Conservation (phyloP, 2,113 vertebrate species). For the Mesocricetus auratus region DNA sequence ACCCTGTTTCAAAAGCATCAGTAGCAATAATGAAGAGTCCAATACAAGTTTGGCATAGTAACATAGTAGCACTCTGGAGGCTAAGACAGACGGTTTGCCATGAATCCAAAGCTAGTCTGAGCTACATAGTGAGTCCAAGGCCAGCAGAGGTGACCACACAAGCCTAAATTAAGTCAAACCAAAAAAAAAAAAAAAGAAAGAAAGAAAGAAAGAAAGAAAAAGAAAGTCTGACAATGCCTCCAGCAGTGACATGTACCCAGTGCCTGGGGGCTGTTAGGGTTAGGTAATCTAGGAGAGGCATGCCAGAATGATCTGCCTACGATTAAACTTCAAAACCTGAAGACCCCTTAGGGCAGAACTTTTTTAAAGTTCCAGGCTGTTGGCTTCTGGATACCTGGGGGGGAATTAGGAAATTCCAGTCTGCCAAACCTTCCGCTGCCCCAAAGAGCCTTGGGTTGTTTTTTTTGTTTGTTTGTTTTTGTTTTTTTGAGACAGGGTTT, state of each 20-base stretch:
- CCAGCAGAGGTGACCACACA: background rate
- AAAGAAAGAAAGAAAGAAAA: background rate
- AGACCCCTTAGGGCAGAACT: background rate
- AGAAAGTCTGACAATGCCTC: background rate
- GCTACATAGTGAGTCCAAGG: background rate
- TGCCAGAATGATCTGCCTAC: fast-evolving
- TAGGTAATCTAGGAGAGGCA: background rate
- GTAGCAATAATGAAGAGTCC: background rate
- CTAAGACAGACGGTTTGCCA: background rate
- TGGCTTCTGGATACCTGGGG: background rate
- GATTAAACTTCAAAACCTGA: background rate
- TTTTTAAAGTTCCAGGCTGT: background rate
- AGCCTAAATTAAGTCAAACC: background rate
- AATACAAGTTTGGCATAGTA: background rate
- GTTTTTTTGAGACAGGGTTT: too few relatives aligned
- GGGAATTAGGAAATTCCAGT: background rate
- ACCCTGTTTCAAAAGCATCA: background rate
- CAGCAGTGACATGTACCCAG: background rate
- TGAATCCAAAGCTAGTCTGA: background rate
- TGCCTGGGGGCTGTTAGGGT: background rate
- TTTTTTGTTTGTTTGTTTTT: too few relatives aligned
- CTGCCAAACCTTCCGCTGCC: background rate
- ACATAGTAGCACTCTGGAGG: background rate
- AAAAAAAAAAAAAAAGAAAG: background rate
- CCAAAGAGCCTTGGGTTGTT: too few relatives aligned